Evolutionary conservation across 1,140 invertebrate genomes (phyloP).

Genomic region (Polyergus mexicanus): DNA sequence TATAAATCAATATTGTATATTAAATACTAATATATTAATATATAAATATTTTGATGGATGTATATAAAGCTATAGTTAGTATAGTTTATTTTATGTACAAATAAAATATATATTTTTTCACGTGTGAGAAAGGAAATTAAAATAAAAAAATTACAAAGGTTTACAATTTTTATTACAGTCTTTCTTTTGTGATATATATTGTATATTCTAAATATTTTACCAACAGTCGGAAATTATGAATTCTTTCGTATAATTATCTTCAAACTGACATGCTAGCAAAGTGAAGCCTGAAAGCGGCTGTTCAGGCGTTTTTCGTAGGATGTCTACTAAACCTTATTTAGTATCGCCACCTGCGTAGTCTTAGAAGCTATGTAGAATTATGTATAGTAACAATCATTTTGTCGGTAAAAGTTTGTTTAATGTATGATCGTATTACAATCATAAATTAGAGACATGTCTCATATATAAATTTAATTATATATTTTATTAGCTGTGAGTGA

Average conservation of each 20-base stretch:
- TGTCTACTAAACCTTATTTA: too few species aligned
- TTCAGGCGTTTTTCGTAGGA: too few species aligned
- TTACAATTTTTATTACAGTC: not conserved
- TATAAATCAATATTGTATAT: not conserved
- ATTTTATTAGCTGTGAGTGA: too few species aligned
- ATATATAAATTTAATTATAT: too few species aligned
- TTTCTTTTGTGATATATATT: not conserved
- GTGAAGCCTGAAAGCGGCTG: too few species aligned
- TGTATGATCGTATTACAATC: too few species aligned
- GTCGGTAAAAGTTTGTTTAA: too few species aligned
- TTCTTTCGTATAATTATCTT: not conserved
- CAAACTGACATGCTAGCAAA: not conserved
- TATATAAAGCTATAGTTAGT: not conserved
- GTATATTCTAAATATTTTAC: conserved; percentile 12
- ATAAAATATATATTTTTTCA: conserved; percentile 4
- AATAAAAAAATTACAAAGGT: not conserved
- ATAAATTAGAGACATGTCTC: too few species aligned
- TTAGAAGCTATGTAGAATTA: too few species aligned
- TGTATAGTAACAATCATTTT: too few species aligned
- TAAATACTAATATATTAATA: conserved; percentile 23
- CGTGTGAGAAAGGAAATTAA: not conserved
- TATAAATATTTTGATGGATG: not conserved
- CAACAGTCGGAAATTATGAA: conserved; percentile 9
- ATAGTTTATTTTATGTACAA: not conserved
- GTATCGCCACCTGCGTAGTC: too few species aligned